phyloP scores from a whole-genome alignment of 2,888 invertebrate genomes.

The Helicoverpa assulta region DNA sequence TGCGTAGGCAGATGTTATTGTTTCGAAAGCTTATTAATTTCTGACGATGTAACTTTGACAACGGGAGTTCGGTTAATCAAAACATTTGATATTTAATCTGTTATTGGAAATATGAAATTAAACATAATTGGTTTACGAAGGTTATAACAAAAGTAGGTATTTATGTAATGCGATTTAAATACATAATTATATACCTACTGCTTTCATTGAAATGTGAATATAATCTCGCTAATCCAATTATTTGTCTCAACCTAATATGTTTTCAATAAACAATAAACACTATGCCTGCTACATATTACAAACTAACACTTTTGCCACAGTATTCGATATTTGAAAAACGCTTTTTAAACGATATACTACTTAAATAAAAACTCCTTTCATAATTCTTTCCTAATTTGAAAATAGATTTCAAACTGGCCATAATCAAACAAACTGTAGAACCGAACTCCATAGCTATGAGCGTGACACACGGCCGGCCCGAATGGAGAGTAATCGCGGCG shows the following conservation, averaged over 20 bases:
- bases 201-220: no score
- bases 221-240: no score
- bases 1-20: conserved; percentile 19
- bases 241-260: no score
- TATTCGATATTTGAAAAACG: no score
- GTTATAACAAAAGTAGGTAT: neutral
- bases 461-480: conserved; percentile 44
- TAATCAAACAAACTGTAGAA: conserved; percentile 37
- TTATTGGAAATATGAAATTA: conserved; percentile 35
- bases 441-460: conserved; percentile 28
- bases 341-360: no score
- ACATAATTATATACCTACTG: no score
- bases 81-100: conserved; percentile 49
- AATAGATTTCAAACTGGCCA: conserved; percentile 1
- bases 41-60: conserved; percentile 19
- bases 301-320: no score
- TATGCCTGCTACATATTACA: no score
- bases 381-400: neutral
- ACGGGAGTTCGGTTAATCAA: conserved; percentile 22
- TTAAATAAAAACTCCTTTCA: neutral
- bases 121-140: conserved; percentile 16
- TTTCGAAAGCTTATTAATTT: conserved; percentile 44
- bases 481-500: conserved; percentile 58
- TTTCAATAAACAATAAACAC: no score
- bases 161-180: no score